Evolutionary conservation across 2,113 vertebrate species (phyloP).

Genomic region (Petrocephalus microphthalmus): DNA sequence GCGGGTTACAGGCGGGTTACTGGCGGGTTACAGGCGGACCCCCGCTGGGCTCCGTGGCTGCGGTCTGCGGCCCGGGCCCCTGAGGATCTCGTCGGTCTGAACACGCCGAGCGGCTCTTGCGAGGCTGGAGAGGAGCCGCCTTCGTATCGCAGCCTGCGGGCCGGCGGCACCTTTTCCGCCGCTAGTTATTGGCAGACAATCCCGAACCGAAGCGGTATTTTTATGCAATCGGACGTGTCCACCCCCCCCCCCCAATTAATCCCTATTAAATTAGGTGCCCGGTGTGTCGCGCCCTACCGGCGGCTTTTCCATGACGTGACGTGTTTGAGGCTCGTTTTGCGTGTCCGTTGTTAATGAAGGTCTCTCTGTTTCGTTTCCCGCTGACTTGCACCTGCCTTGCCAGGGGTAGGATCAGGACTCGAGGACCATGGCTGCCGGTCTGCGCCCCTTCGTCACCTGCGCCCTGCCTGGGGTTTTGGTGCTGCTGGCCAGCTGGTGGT

Average conservation of each 20-base stretch:
- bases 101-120: not conserved
- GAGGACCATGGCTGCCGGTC: slow-evolving; percentile 58
- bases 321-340: too few species aligned
- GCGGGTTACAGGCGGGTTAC: too few species aligned
- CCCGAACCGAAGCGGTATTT: not conserved
- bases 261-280: not conserved
- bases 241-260: not conserved
- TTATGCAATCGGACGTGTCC: not conserved
- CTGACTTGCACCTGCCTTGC: not conserved
- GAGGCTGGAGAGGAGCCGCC: not conserved
- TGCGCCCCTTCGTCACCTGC: slow-evolving; percentile 54
- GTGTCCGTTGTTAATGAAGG: not conserved
- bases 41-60: not conserved
- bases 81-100: not conserved
- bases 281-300: not conserved
- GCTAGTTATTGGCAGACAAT: not conserved
- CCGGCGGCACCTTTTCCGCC: not conserved
- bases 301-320: not conserved
- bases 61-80: not conserved
- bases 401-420: slow-evolving; percentile 39
- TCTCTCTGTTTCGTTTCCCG: not conserved
- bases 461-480: slow-evolving; percentile 66
- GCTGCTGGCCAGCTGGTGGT: slow-evolving; percentile 73
- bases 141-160: not conserved
- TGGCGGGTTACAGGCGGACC: too few species aligned